These are phyloP conservation scores for Portunus trituberculatus DNA, from an alignment of 1,140 invertebrate genomes.

Conservation along the genomic window DNA sequence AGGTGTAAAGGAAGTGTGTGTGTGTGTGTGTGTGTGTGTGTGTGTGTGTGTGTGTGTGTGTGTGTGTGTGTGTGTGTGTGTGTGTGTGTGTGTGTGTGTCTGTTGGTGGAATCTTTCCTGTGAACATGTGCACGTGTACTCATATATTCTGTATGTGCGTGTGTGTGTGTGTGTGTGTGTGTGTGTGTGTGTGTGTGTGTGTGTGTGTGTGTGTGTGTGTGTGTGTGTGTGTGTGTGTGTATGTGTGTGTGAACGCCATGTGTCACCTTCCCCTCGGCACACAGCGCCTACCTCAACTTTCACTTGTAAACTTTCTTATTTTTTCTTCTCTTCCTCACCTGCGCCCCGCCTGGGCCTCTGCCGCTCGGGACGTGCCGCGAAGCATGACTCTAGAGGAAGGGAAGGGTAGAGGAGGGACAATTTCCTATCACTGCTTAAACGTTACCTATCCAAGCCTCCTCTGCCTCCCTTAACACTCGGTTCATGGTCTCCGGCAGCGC, in stretches of 20 bases:
- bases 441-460: no score
- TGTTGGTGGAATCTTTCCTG: background rate
- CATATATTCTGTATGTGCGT: no score
- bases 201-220: background rate
- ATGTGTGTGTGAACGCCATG: slow-evolving; percentile 9
- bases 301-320: slow-evolving; percentile 15
- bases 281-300: slow-evolving; percentile 20
- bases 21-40: background rate
- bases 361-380: background rate
- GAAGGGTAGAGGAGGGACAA: background rate
- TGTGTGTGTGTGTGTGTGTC: no score
- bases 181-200: background rate
- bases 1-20: background rate
- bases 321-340: background rate
- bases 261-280: slow-evolving; percentile 16
- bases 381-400: background rate
- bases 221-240: slow-evolving; percentile 17
- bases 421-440: background rate
- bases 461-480: no score
- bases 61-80: no score
- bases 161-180: background rate
- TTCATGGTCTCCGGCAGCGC: no score
- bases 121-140: no score
- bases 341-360: background rate
- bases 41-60: no score